These are phyloP conservation scores for Cotesia vestalis DNA, from an alignment of 1,140 invertebrate species.

Conservation along the genomic window DNA sequence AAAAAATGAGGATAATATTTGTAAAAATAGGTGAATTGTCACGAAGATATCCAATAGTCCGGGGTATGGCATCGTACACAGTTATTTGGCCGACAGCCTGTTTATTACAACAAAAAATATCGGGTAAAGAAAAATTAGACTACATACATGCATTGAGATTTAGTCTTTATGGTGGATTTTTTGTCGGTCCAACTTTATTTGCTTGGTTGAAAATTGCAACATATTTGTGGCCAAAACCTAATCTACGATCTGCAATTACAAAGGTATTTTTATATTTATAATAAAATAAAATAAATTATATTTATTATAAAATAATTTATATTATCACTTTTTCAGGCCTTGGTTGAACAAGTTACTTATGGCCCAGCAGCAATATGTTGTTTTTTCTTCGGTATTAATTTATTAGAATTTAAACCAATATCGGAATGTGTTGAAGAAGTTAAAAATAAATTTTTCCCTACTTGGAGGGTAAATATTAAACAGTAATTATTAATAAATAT, in stretches of 20 bases:
- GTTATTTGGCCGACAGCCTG: constrained; percentile 76
- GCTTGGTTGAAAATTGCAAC: constrained; percentile 74
- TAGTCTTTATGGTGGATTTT: constrained; percentile 74
- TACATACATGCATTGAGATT: constrained; percentile 71
- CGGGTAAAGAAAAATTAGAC: constrained; percentile 67
- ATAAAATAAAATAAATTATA: constrained; percentile 7
- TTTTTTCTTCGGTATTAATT: constrained; percentile 84
- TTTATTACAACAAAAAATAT: constrained; percentile 69
- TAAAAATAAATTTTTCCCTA: constrained; percentile 79
- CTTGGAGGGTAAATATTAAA: constrained; percentile 74
- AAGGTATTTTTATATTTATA: constrained; percentile 66
- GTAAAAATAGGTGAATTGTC: constrained; percentile 60
- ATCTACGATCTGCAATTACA: constrained; percentile 71
- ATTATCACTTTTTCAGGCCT: constrained; percentile 69
- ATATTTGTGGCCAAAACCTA: constrained; percentile 72
- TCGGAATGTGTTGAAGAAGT: constrained; percentile 76
- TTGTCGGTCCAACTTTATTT: constrained; percentile 77
- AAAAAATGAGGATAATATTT: constrained; percentile 56
- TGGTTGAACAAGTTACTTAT: constrained; percentile 84
- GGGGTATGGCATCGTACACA: constrained; percentile 78
- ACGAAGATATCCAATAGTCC: constrained; percentile 67
- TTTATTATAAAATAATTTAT: background rate
- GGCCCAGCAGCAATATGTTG: constrained; percentile 80
- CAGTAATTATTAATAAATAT: constrained; percentile 20
- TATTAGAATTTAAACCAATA: constrained; percentile 77